Evolutionary conservation across 2,113 vertebrate species (phyloP), one percentile per base, ranked within the genome.

Genomic region (Nothobranchius kuhntae): DNA sequence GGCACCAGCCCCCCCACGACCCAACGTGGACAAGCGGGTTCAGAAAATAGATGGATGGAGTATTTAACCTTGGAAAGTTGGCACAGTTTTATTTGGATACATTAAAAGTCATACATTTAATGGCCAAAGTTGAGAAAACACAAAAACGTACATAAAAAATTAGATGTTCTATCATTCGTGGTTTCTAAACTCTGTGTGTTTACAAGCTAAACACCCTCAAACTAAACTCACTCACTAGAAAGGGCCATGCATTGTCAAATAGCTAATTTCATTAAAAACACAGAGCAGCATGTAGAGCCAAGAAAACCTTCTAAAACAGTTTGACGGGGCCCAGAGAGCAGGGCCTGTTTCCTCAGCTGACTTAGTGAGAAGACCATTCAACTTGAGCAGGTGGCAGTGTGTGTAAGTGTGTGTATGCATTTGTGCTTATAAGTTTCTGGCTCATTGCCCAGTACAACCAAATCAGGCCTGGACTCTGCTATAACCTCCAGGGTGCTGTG

Each of bases 361-460:
- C 62, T 61, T 71, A 79, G 61, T 70, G 73, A 65, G 62, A 69
- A 24, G 40, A 54, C 55, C 40, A 42, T 70, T 73, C 62, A 78
- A 63, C 52, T 70, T 63, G 65, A 81, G 75, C 86, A 88, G 77
- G 80, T 85, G 79, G 75, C 69, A 51, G 53, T 17, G 17, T 69
- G 60, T 62, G 35, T 53, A 14, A 42, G 51, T 57, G 42, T 66
- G 52, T 74, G 44, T 45, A 2, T 45, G 65, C 30, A 57, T 75
- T 60, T 72, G 78, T 63, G 58, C 69, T 44, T 45, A 44, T 46
- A 38, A 26, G 9, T 78, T 15, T 71, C 58, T 88, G 84, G 80
- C 84, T 73, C 53, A 15, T 35, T 80, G 70, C 73, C 74, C 71
- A 65, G 68, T 67, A 82, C 73, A 81, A 81, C 83, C 83, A 66